phyloP scores from a whole-genome alignment of 2,888 invertebrate species.

The Drosophila vallismaia region DNA sequence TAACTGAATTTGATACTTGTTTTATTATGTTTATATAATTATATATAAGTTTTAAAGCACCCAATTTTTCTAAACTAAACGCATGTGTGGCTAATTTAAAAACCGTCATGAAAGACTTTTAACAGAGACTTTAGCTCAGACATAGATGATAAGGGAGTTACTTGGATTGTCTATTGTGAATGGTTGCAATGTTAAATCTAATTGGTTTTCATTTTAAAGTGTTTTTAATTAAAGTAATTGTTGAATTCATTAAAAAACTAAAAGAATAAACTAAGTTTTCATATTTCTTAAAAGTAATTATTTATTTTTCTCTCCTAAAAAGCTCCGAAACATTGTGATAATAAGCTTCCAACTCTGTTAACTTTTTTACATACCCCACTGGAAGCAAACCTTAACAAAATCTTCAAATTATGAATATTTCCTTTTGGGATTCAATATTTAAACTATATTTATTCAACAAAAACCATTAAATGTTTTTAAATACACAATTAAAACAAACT shows the following conservation, averaged over 20 bases:
- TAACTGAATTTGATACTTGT: not conserved
- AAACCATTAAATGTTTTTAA: conserved; percentile 44
- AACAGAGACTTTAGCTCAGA: not conserved
- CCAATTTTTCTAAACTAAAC: not conserved
- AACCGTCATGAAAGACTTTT: not conserved
- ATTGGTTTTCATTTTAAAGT: not conserved
- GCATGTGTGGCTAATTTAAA: no score
- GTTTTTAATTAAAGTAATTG: not conserved
- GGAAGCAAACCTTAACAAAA: no score
- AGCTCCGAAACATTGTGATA: no score
- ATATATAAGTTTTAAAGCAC: not conserved
- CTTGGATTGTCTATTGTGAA: not conserved
- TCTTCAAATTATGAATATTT: no score
- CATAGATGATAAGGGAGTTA: not conserved
- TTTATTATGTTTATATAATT: not conserved
- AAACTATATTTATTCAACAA: conserved; percentile 40
- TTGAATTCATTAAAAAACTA: not conserved
- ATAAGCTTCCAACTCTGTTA: no score
- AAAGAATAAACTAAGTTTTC: no score
- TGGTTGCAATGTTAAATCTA: not conserved
- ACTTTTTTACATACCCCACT: no score
- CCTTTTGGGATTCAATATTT: conserved; percentile 4
- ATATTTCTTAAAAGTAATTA: no score
- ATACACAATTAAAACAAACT: conserved; percentile 35
- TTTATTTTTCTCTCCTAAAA: no score